A percentile compares a stretch with the other conserved stretches of the same genome.
phyloP scores from a whole-genome alignment of 2,113 vertebrate genomes.

The Colistium nudipinnis region DNA sequence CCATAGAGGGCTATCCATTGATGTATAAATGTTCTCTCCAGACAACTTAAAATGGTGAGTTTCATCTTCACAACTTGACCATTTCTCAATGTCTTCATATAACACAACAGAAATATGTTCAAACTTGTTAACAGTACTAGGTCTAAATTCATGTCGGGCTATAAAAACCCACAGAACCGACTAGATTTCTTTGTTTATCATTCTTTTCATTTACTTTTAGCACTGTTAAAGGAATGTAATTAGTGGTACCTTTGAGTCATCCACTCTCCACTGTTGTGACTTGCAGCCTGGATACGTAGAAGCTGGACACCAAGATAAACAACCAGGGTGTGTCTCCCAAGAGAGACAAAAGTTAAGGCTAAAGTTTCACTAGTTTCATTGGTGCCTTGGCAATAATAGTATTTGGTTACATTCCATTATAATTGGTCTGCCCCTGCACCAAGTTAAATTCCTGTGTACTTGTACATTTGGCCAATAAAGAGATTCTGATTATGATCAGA shows the following conservation, averaged over 20 bases:
- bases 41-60: neutral
- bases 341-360: slow-evolving; percentile 12
- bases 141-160: neutral
- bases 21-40: neutral
- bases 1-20: neutral
- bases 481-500: too few species aligned
- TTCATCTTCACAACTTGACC: slow-evolving; percentile 12
- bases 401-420: neutral
- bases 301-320: neutral
- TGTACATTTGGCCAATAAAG: too few species aligned
- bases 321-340: slow-evolving; percentile 9
- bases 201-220: slow-evolving; percentile 8
- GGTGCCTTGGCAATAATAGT: neutral
- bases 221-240: neutral
- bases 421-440: too few species aligned
- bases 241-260: slow-evolving; percentile 25
- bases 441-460: too few species aligned
- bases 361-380: neutral
- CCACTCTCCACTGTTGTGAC: slow-evolving; percentile 13
- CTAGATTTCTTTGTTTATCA: neutral
- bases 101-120: slow-evolving; percentile 2
- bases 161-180: neutral
- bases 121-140: neutral
- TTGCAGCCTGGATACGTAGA: neutral
- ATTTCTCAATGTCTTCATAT: neutral